Evolutionary conservation across 92 coral and sea anemone species (phyloP).

Genomic region (Umimayanthus kanabou): DNA sequence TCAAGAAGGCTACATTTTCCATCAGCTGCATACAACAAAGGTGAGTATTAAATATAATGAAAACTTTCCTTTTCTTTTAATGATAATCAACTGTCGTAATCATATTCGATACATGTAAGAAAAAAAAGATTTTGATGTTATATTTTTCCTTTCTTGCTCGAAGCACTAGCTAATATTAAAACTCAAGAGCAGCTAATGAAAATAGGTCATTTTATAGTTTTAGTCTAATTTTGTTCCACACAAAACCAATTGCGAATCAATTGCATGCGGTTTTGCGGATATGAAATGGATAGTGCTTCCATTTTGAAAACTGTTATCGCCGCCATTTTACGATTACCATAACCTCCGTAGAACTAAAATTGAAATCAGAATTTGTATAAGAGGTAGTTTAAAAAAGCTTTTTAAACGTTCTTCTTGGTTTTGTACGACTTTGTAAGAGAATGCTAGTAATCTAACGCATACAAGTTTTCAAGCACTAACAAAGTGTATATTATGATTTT

Average conservation of each 20-base stretch:
- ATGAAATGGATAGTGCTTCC: neutral
- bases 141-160: neutral
- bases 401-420: neutral
- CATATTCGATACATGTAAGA: neutral
- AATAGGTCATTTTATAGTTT: too few species aligned
- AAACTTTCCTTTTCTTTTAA: neutral
- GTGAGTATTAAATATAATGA: neutral
- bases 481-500: neutral
- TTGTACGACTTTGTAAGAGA: too few species aligned
- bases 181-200: neutral
- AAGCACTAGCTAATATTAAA: neutral
- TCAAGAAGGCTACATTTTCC: neutral
- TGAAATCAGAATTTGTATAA: too few species aligned
- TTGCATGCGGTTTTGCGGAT: neutral
- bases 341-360: too few species aligned
- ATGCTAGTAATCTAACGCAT: neutral
- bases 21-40: constrained; percentile 5
- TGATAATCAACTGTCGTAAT: neutral
- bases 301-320: too few species aligned
- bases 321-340: too few species aligned
- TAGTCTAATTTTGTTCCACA: neutral
- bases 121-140: too few species aligned
- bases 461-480: too few species aligned
- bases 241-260: too few species aligned
- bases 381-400: too few species aligned